phyloP scores from a whole-genome alignment of 1,140 invertebrate genomes.

The Micrasema longulum region DNA sequence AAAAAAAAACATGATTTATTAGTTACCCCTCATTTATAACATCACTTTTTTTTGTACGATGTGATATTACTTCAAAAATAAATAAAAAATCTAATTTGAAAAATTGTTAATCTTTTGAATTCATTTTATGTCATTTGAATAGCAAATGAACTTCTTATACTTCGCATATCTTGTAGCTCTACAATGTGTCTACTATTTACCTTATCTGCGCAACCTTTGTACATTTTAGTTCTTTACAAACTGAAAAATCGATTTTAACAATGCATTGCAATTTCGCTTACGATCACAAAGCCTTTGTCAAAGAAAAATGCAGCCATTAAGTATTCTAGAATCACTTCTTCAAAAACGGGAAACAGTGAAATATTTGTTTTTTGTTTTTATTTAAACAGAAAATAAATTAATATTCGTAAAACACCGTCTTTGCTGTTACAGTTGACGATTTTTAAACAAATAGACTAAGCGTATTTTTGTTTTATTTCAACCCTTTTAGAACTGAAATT shows the following conservation, averaged over 20 bases:
- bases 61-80: too few relatives aligned
- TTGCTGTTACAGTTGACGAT: background rate
- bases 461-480: too few relatives aligned
- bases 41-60: too few relatives aligned
- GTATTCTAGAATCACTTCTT: conserved; percentile 16
- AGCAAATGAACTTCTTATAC: background rate
- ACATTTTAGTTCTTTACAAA: background rate
- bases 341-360: conserved; percentile 1
- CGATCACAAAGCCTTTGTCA: background rate
- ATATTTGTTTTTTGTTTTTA: background rate
- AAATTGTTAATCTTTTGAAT: too few relatives aligned
- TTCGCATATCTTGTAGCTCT: too few relatives aligned
- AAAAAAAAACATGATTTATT: too few relatives aligned
- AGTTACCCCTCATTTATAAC: too few relatives aligned
- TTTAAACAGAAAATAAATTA: conserved; percentile 10
- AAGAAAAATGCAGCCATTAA: conserved; percentile 1
- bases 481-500: too few relatives aligned
- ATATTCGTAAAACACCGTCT: conserved; percentile 25
- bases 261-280: conserved; percentile 14
- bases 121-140: too few relatives aligned
- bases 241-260: background rate
- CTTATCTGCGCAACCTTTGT: background rate
- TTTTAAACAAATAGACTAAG: too few relatives aligned
- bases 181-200: conserved; percentile 3
- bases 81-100: too few relatives aligned